phyloP scores from a whole-genome alignment of 2,113 vertebrate species.

The Odobenus rosmarus region DNA sequence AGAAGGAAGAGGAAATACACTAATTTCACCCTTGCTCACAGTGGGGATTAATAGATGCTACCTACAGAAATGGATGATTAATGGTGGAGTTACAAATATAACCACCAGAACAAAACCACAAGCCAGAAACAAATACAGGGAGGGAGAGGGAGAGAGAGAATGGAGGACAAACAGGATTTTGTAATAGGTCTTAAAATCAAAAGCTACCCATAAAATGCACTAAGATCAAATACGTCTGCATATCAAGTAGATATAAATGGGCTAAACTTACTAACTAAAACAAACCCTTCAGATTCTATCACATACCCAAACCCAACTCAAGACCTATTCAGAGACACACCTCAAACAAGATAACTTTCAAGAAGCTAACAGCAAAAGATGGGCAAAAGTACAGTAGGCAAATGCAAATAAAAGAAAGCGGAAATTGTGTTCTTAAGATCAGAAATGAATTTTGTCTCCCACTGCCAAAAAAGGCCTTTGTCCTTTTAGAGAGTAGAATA shows the following conservation, averaged over 20 bases:
- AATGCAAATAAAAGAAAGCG: not conserved
- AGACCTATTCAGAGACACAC: not conserved
- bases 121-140: not conserved
- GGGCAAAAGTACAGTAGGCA: not conserved
- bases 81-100: not conserved
- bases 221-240: not conserved
- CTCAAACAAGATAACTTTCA: not conserved
- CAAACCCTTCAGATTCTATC: not conserved
- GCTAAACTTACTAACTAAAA: constrained; percentile 23
- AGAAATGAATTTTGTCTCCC: not conserved
- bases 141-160: not conserved
- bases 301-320: constrained; percentile 12
- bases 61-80: not conserved
- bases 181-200: not conserved
- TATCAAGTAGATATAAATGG: not conserved
- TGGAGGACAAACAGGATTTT: not conserved
- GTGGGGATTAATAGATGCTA: not conserved
- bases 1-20: not conserved
- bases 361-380: not conserved
- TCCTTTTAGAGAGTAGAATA: not conserved
- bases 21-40: not conserved
- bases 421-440: not conserved
- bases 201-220: constrained; percentile 26
- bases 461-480: not conserved
- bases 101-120: not conserved